Evolutionary conservation across 2,888 invertebrate species (phyloP), one percentile per base, ranked within the genome.

Genomic region (Ichneumoninae sp.): DNA sequence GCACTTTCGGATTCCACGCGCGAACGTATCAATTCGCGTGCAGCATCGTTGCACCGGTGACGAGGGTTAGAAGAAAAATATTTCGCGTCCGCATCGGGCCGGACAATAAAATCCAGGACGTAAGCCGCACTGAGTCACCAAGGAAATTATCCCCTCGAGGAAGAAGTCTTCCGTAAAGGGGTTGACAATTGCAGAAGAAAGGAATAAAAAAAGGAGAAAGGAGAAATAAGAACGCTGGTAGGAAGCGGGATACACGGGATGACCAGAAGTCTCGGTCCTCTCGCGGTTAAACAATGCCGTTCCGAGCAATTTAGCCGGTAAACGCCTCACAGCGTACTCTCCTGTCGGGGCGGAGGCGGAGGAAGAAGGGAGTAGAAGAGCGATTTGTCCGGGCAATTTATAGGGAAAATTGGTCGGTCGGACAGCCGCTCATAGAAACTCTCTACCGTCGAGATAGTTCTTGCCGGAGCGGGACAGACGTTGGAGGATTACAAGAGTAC

Each of bases 371-470:
- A 71, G 52, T 71, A 75, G 75, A 74, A 60, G 87, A 80, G 90
- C 92, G 91, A 93, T 93, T 93, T 92, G 89, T 89, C 82, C 92
- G 92, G 91, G 90, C 90, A 93, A 93, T 93, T 93, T 93, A 92
- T 92, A 91, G 87, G 88, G 93, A 93, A 93, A 93, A 93, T 92
- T 91, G 92, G 88, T 90, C 91, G 93, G 92, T 91, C 91, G 92
- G 82, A 85, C 86, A 71, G 79, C 85, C 77, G 84, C 76, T 33
- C 69, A 44, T 44, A 66, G 65, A 71, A 75, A 47, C 72, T 77
- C 80, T 72, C 76, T 72, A 52, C 40, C 62, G 26, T 60, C 71
- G 70, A 40, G 50, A 72, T 54, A 65, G 62, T 70, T 69, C 30
- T 62, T 65, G 52, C 54, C 70, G 26, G 7, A 50, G 30, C 40